Evolutionary conservation across 2,888 invertebrate genomes (phyloP).

Genomic region (Nomada hirtipes): DNA sequence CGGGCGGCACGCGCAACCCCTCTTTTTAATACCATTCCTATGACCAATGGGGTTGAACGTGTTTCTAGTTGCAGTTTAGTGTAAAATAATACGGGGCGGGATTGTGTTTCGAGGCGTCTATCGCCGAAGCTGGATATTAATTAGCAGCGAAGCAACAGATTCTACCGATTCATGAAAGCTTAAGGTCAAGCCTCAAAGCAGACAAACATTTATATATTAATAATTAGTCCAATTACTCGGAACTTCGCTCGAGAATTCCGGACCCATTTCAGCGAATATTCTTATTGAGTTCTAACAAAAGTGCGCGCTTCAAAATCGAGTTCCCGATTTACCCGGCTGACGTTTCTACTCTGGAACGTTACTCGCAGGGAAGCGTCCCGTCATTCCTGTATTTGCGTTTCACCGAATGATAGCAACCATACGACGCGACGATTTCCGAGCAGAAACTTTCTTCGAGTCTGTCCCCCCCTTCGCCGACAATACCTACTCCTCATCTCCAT

Average conservation of each 20-base stretch:
- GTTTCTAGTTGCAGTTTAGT: background rate
- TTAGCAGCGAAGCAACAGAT: constrained; percentile 6
- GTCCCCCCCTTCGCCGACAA: constrained; percentile 14
- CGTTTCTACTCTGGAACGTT: background rate
- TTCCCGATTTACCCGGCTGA: too few species aligned
- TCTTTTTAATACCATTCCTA: background rate
- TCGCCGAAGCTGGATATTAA: background rate
- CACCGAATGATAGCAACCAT: background rate
- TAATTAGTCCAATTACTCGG: background rate
- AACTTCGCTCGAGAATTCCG: background rate
- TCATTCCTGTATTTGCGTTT: constrained; percentile 5
- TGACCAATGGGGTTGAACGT: background rate
- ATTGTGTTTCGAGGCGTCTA: too few species aligned
- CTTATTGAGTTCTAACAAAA: background rate
- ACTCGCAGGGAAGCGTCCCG: background rate
- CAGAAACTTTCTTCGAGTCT: constrained; percentile 23
- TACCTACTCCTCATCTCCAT: constrained; percentile 5
- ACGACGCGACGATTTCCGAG: background rate
- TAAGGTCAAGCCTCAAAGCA: too few species aligned
- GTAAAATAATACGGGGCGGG: too few species aligned
- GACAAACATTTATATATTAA: background rate
- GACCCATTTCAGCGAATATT: too few species aligned
- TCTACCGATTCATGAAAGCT: background rate
- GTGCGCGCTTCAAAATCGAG: background rate
- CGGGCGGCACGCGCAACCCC: background rate